Evolutionary conservation across 1,140 invertebrate genomes (phyloP).

Genomic region (Argopecten irradians): DNA sequence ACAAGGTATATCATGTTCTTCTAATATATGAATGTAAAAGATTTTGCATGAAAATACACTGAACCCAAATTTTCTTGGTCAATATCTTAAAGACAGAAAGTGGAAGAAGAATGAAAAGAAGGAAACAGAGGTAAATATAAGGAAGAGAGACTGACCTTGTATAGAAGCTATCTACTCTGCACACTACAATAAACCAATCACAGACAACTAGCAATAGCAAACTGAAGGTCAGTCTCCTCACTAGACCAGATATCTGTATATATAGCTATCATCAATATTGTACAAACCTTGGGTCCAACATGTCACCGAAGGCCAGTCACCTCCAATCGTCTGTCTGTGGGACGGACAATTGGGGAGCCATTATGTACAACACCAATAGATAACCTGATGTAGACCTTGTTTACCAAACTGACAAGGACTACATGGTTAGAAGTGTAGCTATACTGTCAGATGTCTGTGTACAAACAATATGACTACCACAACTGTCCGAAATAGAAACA

Average conservation of each 20-base stretch:
- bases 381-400: neutral
- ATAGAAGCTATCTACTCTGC: constrained; percentile 3
- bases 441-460: neutral
- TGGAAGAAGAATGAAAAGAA: neutral
- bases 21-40: no score
- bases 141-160: neutral
- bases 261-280: neutral
- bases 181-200: constrained; percentile 5
- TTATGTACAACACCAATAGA: neutral
- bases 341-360: neutral
- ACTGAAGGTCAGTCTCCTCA: neutral
- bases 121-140: neutral
- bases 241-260: neutral
- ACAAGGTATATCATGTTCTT: neutral
- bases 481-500: neutral
- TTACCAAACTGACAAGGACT: neutral
- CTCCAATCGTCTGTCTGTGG: neutral
- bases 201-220: constrained; percentile 3
- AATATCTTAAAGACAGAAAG: neutral
- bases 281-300: constrained; percentile 21
- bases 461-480: neutral
- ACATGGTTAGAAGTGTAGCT: neutral
- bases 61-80: no score
- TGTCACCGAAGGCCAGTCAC: neutral
- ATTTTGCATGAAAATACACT: no score